These are phyloP conservation scores for Acanthoscelides obtectus DNA, from an alignment of 2,888 invertebrate species.

Conservation along the genomic window DNA sequence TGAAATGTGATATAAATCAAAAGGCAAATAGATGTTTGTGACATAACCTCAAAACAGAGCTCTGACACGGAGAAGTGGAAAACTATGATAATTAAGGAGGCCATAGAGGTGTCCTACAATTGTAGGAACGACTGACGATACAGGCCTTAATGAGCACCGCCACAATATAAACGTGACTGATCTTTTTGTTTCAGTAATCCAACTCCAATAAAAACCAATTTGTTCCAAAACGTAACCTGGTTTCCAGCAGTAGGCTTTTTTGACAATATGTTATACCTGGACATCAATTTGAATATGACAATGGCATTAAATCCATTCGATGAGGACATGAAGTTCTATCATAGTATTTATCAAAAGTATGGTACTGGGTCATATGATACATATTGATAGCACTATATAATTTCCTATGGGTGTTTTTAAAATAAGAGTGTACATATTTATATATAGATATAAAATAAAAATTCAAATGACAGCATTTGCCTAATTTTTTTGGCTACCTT, in stretches of 20 bases:
- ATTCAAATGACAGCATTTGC: too few relatives aligned
- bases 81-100: too few relatives aligned
- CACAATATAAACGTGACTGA: neutral
- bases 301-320: slow-evolving; percentile 18
- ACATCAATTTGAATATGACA: slow-evolving; percentile 10
- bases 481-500: too few relatives aligned
- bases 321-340: slow-evolving; percentile 24
- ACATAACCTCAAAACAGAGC: too few relatives aligned
- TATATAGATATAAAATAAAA: neutral
- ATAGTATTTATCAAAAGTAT: slow-evolving; percentile 20
- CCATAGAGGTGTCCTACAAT: too few relatives aligned
- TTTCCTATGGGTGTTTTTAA: neutral
- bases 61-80: too few relatives aligned
- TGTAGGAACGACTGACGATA: too few relatives aligned
- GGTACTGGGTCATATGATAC: slow-evolving; percentile 24
- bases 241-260: slow-evolving; percentile 1
- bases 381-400: slow-evolving; percentile 13
- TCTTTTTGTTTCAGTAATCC: slow-evolving; percentile 16
- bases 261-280: slow-evolving; percentile 9
- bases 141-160: too few relatives aligned
- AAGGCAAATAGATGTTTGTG: too few relatives aligned
- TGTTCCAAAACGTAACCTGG: slow-evolving; percentile 20
- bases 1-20: too few relatives aligned
- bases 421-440: neutral
- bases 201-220: slow-evolving; percentile 15